Conservation (phyloP, 2,888 invertebrate genomes). For the Limenitis camilla region DNA sequence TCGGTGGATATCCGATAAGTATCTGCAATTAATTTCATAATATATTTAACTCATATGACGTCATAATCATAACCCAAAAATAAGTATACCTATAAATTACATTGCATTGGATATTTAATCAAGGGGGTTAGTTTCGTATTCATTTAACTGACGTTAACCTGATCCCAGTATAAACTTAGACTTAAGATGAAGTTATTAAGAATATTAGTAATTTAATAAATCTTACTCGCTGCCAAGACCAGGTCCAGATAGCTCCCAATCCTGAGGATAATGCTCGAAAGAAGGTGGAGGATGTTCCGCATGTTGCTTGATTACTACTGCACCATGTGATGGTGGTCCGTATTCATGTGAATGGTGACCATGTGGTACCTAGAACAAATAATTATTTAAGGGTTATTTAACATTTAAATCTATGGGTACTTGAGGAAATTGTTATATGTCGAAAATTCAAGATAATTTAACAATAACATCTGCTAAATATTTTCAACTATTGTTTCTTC, state of each 20-base stretch:
- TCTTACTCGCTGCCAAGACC: conserved; percentile 78
- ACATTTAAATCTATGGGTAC: neutral
- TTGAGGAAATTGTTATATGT: too few species aligned
- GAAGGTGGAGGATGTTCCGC: conserved; percentile 37
- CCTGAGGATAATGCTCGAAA: conserved; percentile 67
- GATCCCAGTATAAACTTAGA: too few species aligned
- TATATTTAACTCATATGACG: neutral
- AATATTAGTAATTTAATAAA: neutral
- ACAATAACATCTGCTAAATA: too few species aligned
- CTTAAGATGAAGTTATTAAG: too few species aligned
- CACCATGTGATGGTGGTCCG: conserved; percentile 36
- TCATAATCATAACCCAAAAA: neutral
- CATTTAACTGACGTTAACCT: too few species aligned
- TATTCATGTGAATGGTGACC: conserved; percentile 36
- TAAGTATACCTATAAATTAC: neutral
- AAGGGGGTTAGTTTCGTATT: too few species aligned
- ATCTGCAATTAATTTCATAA: conserved; percentile 46
- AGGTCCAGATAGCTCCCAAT: conserved; percentile 77
- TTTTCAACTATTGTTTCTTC: too few species aligned
- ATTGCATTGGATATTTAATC: too few species aligned
- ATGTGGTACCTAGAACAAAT: conserved; percentile 36
- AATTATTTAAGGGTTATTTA: neutral
- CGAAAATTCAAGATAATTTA: neutral
- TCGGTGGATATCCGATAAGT: conserved; percentile 74
- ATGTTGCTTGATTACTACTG: conserved; percentile 50